Base-by-base conservation (phyloP, 2,113 vertebrate species). In the Morone chrysops region DNA sequence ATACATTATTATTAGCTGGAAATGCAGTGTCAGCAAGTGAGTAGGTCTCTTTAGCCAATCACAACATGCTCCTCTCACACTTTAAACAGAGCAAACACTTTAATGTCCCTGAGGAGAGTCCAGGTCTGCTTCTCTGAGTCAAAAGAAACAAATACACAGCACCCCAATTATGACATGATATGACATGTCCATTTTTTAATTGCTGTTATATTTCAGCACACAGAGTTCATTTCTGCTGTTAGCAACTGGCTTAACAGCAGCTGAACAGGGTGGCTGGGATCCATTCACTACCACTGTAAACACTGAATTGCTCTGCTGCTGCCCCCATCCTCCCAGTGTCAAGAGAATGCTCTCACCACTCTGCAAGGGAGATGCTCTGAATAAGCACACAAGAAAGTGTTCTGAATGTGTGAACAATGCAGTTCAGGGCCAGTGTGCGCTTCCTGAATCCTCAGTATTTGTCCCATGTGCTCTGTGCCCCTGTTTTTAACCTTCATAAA, bases 321-420 rank as follows among this genome's bases (percentile, higher is more conserved):
- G 16, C 43, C 63, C 2, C 71, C 36, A 54, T 80, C 69, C 61
- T 36, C 12, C 17, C 56, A 22, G 51, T 72, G 56, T 60, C 31
- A 66, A 22, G 63, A 50, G 56, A 62, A 40, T 4, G 4, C 62
- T 78, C 71, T 65, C 31, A n/a, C 9, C 1, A 1, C 54, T 70
- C 62, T 25, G 63, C 22, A 2, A 78, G 41, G 65, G 17, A 57
- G 74, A 65, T 20, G 62, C 83, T 83, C 75, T 63, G 81, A 86
- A 83, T 68, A 80, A 72, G 71, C 56, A 68, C 65, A 77, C 17
- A 22, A 25, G 45, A 67, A 82, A 75, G 18, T 25, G 73, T 36
- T 69, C 45, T 50, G 67, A 81, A 78, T 71, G 61, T 47, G 59
- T 12, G 75, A 74, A 74, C 75, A 84, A 57, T 63, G 71, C 62